A percentile compares a stretch with the other conserved stretches of the same genome.
Evolutionary conservation across 2,888 invertebrate species (phyloP).

Genomic region (Anagyrus pseudococci): DNA sequence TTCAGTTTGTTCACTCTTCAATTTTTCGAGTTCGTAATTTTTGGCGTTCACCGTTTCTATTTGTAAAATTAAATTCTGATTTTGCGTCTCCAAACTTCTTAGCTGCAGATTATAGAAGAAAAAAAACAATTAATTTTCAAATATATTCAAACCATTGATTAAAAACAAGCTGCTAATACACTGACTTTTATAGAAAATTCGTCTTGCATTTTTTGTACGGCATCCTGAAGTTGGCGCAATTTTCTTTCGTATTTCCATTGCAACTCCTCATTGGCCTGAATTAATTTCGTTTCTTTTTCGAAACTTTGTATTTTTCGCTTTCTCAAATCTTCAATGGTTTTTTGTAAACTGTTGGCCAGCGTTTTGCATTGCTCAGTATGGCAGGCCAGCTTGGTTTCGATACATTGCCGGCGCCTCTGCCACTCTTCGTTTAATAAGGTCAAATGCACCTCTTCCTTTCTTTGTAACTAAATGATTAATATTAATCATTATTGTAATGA

Average conservation of each 20-base stretch:
- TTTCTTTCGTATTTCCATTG: conserved; percentile 69
- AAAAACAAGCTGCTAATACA: conserved; percentile 3
- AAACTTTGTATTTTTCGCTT: conserved; percentile 64
- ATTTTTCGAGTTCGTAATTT: conserved; percentile 48
- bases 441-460: conserved; percentile 67
- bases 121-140: conserved; percentile 10
- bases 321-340: conserved; percentile 68
- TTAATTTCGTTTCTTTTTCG: conserved; percentile 65
- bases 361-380: conserved; percentile 70
- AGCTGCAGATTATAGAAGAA: too few relatives aligned
- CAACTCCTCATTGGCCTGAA: conserved; percentile 67
- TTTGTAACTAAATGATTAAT: conserved; percentile 61
- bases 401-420: conserved; percentile 64
- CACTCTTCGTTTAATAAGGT: conserved; percentile 66
- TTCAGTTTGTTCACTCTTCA: conserved; percentile 47
- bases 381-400: conserved; percentile 67
- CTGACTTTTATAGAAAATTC: conserved; percentile 66
- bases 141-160: background rate
- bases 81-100: conserved; percentile 48
- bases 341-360: conserved; percentile 68
- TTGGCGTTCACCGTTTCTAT: conserved; percentile 49
- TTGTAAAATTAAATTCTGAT: conserved; percentile 47
- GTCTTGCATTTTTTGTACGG: conserved; percentile 67
- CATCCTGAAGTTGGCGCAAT: conserved; percentile 67
- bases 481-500: conserved; percentile 15